Conservation (phyloP, 2,888 invertebrate species). For the Cantharis lateralis region DNA sequence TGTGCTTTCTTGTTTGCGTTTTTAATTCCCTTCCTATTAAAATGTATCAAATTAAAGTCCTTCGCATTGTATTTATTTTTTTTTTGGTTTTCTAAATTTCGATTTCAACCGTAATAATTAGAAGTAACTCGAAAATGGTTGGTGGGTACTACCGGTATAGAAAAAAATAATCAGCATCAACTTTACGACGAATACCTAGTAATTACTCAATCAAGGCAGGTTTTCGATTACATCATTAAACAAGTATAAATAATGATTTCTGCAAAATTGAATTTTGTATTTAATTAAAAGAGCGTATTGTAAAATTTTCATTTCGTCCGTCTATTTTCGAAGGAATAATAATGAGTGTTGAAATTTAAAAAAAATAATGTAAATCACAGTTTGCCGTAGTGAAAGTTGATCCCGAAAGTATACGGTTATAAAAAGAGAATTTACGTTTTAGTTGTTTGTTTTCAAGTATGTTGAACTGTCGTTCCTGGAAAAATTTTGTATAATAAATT, state of each 20-base stretch:
- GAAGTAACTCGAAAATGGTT: slow-evolving; percentile 4
- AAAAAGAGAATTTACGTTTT: background rate
- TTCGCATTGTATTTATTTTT: background rate
- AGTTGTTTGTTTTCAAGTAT: background rate
- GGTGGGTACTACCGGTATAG: too few relatives aligned
- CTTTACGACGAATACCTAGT: slow-evolving; percentile 12
- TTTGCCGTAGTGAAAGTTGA: background rate
- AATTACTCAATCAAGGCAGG: slow-evolving; percentile 18
- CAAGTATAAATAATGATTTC: slow-evolving; percentile 21
- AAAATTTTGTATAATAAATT: background rate
- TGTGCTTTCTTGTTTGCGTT: background rate
- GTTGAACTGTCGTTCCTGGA: background rate
- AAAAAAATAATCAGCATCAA: slow-evolving; percentile 14
- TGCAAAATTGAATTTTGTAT: slow-evolving; percentile 10
- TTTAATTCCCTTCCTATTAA: background rate
- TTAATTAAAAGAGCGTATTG: slow-evolving; percentile 11
- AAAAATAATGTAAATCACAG: background rate
- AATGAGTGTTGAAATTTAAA: background rate
- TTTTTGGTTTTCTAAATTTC: background rate
- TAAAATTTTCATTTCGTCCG: background rate
- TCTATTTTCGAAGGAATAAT: background rate
- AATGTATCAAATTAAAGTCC: background rate
- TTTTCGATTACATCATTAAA: slow-evolving; percentile 30
- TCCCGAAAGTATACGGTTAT: background rate
- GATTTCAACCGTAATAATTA: slow-evolving; percentile 19